These are phyloP conservation scores for Rhinogobio ventralis DNA, from an alignment of 2,797 vertebrate species.

Conservation along the genomic window DNA sequence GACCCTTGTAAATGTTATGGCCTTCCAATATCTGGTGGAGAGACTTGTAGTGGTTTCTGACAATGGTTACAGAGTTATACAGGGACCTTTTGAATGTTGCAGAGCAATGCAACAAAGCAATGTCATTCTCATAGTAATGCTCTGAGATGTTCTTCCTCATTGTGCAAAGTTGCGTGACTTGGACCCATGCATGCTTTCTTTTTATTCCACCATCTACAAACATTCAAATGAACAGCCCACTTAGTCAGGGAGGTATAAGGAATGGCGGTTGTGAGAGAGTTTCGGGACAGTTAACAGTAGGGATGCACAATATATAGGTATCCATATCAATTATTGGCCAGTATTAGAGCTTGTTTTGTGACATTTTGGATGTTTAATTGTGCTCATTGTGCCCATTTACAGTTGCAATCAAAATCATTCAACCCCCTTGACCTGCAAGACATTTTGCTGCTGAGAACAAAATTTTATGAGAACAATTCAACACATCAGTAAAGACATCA, in stretches of 20 bases:
- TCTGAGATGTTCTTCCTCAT: neutral
- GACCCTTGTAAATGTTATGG: conserved; percentile 40
- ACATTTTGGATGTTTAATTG: neutral
- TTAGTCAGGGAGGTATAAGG: neutral
- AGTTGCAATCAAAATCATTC: too few relatives aligned
- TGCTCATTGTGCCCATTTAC: neutral
- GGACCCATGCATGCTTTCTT: neutral
- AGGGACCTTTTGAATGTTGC: neutral
- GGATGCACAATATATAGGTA: neutral
- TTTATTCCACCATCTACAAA: neutral
- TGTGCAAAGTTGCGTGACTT: neutral
- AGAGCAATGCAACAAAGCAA: neutral
- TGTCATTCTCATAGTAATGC: neutral
- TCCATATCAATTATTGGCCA: neutral
- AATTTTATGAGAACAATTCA: too few relatives aligned
- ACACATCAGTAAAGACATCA: too few relatives aligned
- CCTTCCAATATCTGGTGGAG: conserved; percentile 22
- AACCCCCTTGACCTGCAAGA: too few relatives aligned
- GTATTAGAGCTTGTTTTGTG: neutral
- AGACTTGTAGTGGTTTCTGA: conserved; percentile 31
- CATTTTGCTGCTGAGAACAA: too few relatives aligned
- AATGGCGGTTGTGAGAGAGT: neutral
- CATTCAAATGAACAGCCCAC: neutral
- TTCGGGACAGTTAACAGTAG: neutral
- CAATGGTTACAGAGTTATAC: conserved; percentile 11